These are phyloP conservation scores for Oncorhynchus mykiss DNA, from an alignment of 2,113 vertebrate species.

Conservation along the genomic window DNA sequence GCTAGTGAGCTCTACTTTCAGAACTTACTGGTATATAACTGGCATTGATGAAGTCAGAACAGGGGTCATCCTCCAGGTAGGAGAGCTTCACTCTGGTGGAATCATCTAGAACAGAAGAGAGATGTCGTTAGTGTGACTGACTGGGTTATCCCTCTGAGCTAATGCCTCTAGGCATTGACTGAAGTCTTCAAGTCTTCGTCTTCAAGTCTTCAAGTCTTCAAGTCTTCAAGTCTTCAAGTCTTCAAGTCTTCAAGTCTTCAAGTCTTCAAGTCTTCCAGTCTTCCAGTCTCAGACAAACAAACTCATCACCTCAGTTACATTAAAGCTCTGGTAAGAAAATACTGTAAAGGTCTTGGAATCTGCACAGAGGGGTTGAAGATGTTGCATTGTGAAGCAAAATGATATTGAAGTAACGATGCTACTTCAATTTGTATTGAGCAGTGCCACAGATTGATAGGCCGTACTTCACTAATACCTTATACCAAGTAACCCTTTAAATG, in stretches of 20 bases:
- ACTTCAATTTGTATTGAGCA: neutral
- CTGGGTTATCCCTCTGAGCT: neutral
- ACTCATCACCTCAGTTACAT: no score
- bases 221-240: no score
- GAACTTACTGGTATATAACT: slow-evolving; percentile 89
- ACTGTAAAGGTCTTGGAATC: no score
- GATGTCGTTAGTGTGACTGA: neutral
- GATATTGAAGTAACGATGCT: neutral
- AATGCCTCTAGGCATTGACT: neutral
- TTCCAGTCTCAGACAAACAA: no score
- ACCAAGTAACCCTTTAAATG: neutral
- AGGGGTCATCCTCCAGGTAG: slow-evolving; percentile 89
- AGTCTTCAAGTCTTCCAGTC: neutral
- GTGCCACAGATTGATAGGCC: neutral
- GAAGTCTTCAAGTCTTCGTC: no score
- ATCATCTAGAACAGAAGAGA: slow-evolving; percentile 77
- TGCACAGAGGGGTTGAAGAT: neutral
- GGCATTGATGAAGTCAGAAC: slow-evolving; percentile 95
- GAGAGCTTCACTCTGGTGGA: slow-evolving; percentile 90
- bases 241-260: no score
- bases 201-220: no score
- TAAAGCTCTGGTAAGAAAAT: no score
- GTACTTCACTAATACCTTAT: neutral
- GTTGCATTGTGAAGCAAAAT: neutral
- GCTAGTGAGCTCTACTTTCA: no score